Evolutionary conservation across 2,888 invertebrate genomes (phyloP).

Genomic region (Bembecia ichneumoniformis): DNA sequence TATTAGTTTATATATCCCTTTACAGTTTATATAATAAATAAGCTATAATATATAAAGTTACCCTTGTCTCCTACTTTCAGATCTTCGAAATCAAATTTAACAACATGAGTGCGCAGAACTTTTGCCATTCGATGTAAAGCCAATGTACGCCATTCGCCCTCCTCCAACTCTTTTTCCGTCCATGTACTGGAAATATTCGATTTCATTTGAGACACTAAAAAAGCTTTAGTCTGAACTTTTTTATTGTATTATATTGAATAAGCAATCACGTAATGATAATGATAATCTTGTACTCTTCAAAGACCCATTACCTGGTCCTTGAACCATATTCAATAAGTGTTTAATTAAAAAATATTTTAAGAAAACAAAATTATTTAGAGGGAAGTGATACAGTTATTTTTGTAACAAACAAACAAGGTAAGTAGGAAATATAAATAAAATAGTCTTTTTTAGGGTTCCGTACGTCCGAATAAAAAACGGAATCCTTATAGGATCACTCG

Average conservation of each 20-base stretch:
- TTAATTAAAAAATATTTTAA: too few relatives aligned
- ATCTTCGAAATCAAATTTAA: slow-evolving; percentile 75
- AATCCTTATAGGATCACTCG: too few relatives aligned
- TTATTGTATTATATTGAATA: neutral
- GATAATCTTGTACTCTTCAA: too few relatives aligned
- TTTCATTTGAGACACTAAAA: neutral
- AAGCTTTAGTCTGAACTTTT: neutral
- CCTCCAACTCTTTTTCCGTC: slow-evolving; percentile 54
- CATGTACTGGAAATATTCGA: slow-evolving; percentile 31
- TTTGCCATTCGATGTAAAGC: slow-evolving; percentile 72
- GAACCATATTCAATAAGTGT: too few relatives aligned
- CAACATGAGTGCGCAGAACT: slow-evolving; percentile 75
- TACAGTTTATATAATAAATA: neutral
- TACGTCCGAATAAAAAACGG: too few relatives aligned
- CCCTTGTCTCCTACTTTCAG: slow-evolving; percentile 48
- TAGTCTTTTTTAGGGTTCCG: too few relatives aligned
- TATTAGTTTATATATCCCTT: neutral
- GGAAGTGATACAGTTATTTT: too few relatives aligned
- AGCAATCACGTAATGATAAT: neutral
- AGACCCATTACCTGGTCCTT: too few relatives aligned
- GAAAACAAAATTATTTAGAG: too few relatives aligned
- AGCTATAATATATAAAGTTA: slow-evolving; percentile 14
- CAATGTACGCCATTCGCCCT: slow-evolving; percentile 72
- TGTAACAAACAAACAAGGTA: too few relatives aligned
- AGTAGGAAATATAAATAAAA: too few relatives aligned